phyloP scores from a whole-genome alignment of 1,140 invertebrate genomes.

The Conus betulinus region DNA sequence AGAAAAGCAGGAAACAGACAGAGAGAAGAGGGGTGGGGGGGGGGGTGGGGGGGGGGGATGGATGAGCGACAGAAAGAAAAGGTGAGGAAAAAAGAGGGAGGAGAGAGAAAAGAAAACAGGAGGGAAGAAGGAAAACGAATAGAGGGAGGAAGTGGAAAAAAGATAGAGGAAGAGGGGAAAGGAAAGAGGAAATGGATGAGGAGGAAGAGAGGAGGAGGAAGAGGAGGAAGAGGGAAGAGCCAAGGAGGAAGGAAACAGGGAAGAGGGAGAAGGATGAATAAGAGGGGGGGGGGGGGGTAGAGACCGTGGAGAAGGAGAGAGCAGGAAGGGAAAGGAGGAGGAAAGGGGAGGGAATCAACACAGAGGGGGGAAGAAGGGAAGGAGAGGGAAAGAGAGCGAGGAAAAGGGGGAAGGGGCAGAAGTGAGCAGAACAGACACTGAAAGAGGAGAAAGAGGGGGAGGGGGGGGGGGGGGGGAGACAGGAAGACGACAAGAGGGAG shows the following conservation, averaged over 20 bases:
- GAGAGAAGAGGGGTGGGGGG: too few species aligned
- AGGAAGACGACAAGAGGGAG: neutral
- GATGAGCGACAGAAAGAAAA: too few species aligned
- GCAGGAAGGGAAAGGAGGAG: neutral
- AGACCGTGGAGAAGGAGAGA: neutral
- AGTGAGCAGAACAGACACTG: too few species aligned
- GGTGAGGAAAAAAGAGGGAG: too few species aligned
- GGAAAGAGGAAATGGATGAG: neutral
- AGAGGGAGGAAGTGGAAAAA: neutral
- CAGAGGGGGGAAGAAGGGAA: neutral
- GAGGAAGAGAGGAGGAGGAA: neutral
- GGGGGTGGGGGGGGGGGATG: too few species aligned
- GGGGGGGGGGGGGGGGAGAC: neutral
- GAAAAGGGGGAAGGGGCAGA: too few species aligned
- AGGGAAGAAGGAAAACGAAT: too few species aligned
- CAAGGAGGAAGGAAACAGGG: neutral
- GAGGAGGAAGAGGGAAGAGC: neutral
- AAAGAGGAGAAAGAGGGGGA: neutral
- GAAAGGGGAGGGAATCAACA: neutral
- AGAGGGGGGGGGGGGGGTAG: neutral
- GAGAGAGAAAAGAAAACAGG: too few species aligned
- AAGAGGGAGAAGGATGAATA: neutral
- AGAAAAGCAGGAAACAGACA: too few species aligned
- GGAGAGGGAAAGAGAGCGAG: too few species aligned
- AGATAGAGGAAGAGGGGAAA: neutral